A percentile compares a stretch with the other conserved stretches of the same genome.
Conservation (phyloP, 2,113 vertebrate species). For the Grantiella picta region DNA sequence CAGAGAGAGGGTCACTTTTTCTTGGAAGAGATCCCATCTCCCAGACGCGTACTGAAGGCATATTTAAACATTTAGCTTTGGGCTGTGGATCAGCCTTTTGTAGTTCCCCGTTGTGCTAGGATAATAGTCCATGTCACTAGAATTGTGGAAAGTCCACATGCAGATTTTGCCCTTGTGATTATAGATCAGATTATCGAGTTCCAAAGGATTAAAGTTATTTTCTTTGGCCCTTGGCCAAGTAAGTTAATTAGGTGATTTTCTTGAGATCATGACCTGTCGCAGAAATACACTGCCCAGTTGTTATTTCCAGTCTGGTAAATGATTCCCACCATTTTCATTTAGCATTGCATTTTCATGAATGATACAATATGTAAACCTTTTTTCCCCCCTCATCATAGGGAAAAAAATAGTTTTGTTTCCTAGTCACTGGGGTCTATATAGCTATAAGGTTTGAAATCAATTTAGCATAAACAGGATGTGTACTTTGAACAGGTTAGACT, state of each 20-base stretch:
- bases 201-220: conserved; percentile 28
- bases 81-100: not conserved
- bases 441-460: not conserved
- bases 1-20: not conserved
- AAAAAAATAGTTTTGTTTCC: not conserved
- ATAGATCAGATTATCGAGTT: conserved; percentile 28
- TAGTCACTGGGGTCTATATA: not conserved
- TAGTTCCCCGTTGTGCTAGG: not conserved
- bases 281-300: not conserved
- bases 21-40: conserved; percentile 16
- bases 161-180: conserved; percentile 6
- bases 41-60: not conserved
- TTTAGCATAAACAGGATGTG: not conserved
- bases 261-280: not conserved
- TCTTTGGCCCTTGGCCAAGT: not conserved
- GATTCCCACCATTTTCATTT: not conserved
- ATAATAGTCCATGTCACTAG: not conserved
- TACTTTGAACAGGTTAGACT: not conserved
- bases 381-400: fast-evolving
- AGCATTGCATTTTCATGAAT: not conserved
- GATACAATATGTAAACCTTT: not conserved
- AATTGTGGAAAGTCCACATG: not conserved
- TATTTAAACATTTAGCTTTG: conserved; percentile 12
- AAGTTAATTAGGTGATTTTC: conserved; percentile 16
- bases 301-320: not conserved